Evolutionary conservation across 2,888 invertebrate species (phyloP), one percentile per base, ranked within the genome.

Genomic region (Itoplectis maculator): DNA sequence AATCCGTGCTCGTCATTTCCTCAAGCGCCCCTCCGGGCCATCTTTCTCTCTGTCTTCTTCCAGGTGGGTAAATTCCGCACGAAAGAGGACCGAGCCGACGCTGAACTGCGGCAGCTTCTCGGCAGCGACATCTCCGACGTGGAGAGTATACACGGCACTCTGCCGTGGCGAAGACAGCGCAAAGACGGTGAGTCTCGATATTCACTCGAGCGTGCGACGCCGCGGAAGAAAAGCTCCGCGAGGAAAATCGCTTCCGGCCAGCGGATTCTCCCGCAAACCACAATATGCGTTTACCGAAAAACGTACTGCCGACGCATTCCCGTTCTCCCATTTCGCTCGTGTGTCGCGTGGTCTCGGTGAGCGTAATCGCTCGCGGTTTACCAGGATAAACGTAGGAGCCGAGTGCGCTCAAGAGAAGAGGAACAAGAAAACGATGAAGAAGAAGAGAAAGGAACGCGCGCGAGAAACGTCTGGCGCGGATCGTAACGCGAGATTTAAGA

Each of bases 1-100:
- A n/a, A n/a, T n/a, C n/a, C n/a, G n/a, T n/a, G n/a, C 77, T 77
- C 76, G 45, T 79, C 65, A 82, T 73, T 79, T 79, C 63, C 79
- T 82, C 54, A 54, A 35, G 59, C 8, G n/a, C 29, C 35, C 35
- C 11, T 6, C 23, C 54, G 5, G 5, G n/a, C 9, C 54, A 23
- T 68, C 29, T 63, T 66, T 70, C 61, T 61, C 73, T 37, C n/a
- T n/a, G n/a, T 87, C 81, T 74, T 87, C 68, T 90, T 91, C 18
- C 91, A 96, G 96, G 95, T 96, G 88, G 96, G 95, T 76, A 97
- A 97, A 93, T 97, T 97, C 92, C 94, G 95, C 88, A 95, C 95
- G 89, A 96, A 96, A 93, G 97, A 97, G 91, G 96, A 96, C 92
- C 94, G 96, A 84, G 96, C 96, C 61, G 96, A 97, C 92, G 96